Evolutionary conservation across 2,888 invertebrate species (phyloP).

Genomic region (Pristionchus maxplancki): DNA sequence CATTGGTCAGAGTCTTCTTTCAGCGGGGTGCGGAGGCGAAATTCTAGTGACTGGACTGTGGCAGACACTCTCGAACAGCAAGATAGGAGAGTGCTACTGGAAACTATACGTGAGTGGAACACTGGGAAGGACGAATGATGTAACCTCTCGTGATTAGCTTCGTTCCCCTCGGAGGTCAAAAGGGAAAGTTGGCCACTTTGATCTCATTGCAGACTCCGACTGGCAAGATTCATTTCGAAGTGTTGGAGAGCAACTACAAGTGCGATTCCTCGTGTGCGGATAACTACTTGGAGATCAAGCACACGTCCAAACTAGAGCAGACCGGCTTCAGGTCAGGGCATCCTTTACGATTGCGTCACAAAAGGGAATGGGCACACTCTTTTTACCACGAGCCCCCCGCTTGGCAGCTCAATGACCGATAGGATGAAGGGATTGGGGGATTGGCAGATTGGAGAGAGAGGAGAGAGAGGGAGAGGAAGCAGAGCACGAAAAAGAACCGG

Average conservation of each 20-base stretch:
- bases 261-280: constrained; percentile 68
- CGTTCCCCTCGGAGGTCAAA: neutral
- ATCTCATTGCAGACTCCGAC: constrained; percentile 57
- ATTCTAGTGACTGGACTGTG: constrained; percentile 58
- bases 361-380: neutral
- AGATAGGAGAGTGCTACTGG: constrained; percentile 64
- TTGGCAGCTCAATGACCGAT: constrained; percentile 23
- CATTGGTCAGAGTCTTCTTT: constrained; percentile 14
- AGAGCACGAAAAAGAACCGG: constrained; percentile 6
- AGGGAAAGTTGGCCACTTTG: neutral
- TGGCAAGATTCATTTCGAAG: constrained; percentile 63
- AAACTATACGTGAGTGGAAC: constrained; percentile 57
- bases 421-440: constrained; percentile 13
- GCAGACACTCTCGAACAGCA: constrained; percentile 59
- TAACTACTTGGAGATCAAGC: constrained; percentile 67
- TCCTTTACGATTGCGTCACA: constrained; percentile 33
- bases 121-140: constrained; percentile 2
- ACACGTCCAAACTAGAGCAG: constrained; percentile 61
- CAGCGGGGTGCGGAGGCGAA: constrained; percentile 67
- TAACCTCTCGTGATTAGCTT: neutral
- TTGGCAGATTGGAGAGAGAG: constrained; percentile 2
- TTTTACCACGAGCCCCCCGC: neutral
- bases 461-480: neutral
- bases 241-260: constrained; percentile 63
- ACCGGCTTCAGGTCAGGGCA: constrained; percentile 64